Conservation (phyloP, 2,888 invertebrate genomes). For the Lobophora halterata region DNA sequence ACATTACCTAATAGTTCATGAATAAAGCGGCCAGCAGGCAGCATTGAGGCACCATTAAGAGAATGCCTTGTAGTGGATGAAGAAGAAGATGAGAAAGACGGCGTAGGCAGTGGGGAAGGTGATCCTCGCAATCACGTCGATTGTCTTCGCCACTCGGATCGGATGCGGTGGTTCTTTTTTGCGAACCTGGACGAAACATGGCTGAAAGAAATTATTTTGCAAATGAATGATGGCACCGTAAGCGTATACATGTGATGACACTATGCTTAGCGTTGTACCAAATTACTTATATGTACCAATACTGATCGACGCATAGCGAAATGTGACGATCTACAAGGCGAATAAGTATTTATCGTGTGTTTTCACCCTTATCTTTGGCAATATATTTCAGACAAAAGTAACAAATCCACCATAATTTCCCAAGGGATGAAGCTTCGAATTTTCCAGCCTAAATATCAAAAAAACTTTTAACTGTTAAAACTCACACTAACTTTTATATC, state of each 20-base stretch:
- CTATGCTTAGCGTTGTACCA: conserved; percentile 12
- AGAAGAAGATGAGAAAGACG: conserved; percentile 96
- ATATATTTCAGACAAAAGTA: no score
- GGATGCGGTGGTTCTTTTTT: conserved; percentile 96
- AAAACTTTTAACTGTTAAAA: no score
- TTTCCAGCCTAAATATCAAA: no score
- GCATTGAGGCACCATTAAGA: conserved; percentile 78
- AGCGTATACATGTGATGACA: conserved; percentile 46
- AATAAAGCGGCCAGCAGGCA: conserved; percentile 47
- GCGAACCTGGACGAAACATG: conserved; percentile 91
- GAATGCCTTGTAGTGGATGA: conserved; percentile 95
- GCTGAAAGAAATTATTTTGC: conserved; percentile 81
- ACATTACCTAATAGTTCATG: conserved; percentile 53
- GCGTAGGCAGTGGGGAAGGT: conserved; percentile 96
- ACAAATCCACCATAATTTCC: no score
- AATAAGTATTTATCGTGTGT: no score
- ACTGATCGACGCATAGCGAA: no score
- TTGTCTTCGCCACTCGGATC: conserved; percentile 95
- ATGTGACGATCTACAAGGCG: no score
- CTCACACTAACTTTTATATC: no score
- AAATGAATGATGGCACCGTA: conserved; percentile 65
- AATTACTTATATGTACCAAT: no score
- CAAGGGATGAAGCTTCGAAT: no score
- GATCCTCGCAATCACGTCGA: conserved; percentile 96
- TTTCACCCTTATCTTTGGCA: no score